Evolutionary conservation across 2,888 invertebrate genomes (phyloP).

Genomic region (Phengaris arion): DNA sequence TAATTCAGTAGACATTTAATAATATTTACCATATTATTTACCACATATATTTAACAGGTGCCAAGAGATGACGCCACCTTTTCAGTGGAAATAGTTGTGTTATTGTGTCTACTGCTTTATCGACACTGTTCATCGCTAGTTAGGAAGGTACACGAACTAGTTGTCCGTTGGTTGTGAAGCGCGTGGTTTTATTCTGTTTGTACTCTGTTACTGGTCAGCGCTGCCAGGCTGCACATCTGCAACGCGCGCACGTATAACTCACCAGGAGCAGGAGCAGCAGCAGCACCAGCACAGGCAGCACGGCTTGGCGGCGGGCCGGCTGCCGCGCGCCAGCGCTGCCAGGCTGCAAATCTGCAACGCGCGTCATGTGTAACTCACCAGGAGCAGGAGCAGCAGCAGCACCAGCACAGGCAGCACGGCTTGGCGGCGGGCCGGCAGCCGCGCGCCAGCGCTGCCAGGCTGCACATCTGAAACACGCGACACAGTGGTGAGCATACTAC

Average conservation of each 20-base stretch:
- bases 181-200: too few species aligned
- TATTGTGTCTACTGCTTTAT: too few species aligned
- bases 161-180: too few species aligned
- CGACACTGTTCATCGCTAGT: too few species aligned
- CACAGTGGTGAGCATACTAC: neutral
- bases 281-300: conserved; percentile 82
- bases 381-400: conserved; percentile 82
- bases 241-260: conserved; percentile 39
- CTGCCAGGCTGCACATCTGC: too few species aligned
- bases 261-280: conserved; percentile 82
- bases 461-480: conserved; percentile 64
- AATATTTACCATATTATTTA: neutral
- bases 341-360: conserved; percentile 71
- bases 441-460: conserved; percentile 75
- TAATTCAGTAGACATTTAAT: too few species aligned
- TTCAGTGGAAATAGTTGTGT: too few species aligned
- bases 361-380: conserved; percentile 60
- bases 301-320: conserved; percentile 78
- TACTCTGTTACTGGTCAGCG: too few species aligned
- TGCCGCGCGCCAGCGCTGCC: conserved; percentile 76
- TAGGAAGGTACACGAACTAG: too few species aligned
- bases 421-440: conserved; percentile 77
- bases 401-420: conserved; percentile 81
- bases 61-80: too few species aligned
- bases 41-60: too few species aligned